phyloP scores from a whole-genome alignment of 2,113 vertebrate species.

The Festucalex cinctus region DNA sequence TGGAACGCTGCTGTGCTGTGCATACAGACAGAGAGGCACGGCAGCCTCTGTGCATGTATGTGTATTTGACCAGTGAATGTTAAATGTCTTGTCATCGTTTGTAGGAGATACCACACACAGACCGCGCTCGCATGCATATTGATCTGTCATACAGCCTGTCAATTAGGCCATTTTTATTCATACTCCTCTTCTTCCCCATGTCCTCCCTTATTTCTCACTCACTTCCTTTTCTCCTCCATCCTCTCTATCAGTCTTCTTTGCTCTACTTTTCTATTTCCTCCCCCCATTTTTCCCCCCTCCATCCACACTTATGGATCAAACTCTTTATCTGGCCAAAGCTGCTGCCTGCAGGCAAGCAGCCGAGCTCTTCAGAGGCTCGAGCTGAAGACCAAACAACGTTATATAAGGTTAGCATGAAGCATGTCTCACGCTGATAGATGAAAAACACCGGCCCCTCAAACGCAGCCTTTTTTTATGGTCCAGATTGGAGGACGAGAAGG shows the following conservation, averaged over 20 bases:
- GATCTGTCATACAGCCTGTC: constrained; percentile 60
- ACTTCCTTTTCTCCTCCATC: constrained; percentile 3
- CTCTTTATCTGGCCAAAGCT: constrained; percentile 72
- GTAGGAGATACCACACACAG: constrained; percentile 64
- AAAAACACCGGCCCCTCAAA: constrained; percentile 51
- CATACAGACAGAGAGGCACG: constrained; percentile 32
- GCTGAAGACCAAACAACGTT: constrained; percentile 64
- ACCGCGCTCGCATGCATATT: constrained; percentile 55
- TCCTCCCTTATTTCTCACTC: constrained; percentile 10
- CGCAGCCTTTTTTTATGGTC: constrained; percentile 42
- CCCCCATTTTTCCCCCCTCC: constrained; percentile 38
- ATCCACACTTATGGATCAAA: constrained; percentile 65
- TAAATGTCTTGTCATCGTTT: constrained; percentile 67
- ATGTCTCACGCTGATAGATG: constrained; percentile 60
- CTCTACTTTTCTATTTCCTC: constrained; percentile 40
- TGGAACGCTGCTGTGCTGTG: constrained; percentile 33
- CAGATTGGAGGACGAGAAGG: constrained; percentile 39
- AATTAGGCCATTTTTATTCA: constrained; percentile 59
- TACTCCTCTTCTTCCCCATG: constrained; percentile 10
- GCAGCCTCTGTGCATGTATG: constrained; percentile 28
- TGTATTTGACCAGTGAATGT: constrained; percentile 55
- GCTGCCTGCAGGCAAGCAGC: constrained; percentile 62
- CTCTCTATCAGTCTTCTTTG: constrained; percentile 20
- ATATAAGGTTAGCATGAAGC: constrained; percentile 61
- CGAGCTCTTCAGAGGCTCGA: constrained; percentile 55